Conservation (phyloP, 2,888 invertebrate species). For the Argyresthia albistria region DNA sequence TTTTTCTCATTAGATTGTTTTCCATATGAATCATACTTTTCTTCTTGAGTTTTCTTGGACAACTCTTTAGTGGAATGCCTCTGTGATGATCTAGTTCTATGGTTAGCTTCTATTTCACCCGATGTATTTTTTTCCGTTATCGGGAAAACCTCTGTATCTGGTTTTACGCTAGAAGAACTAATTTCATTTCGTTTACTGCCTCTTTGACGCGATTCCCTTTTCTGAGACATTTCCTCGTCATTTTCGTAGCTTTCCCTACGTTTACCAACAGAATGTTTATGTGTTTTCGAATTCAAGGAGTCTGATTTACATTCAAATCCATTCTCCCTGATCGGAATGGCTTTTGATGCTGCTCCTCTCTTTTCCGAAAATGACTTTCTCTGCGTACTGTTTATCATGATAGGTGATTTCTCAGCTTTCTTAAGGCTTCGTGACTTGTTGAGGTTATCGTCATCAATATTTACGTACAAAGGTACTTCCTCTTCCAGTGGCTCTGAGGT, state of each 20-base stretch:
- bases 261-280: not conserved
- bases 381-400: not conserved
- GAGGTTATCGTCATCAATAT: constrained; percentile 17
- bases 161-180: not conserved
- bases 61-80: not conserved
- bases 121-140: not conserved
- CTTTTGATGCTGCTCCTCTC: not conserved
- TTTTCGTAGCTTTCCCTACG: not conserved
- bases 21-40: not conserved
- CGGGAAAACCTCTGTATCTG: not conserved
- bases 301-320: not conserved
- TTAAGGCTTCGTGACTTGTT: not conserved
- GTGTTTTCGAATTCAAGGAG: not conserved
- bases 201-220: not conserved
- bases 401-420: not conserved
- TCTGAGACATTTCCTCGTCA: not conserved
- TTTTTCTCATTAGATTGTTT: not conserved
- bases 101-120: not conserved
- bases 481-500: not conserved
- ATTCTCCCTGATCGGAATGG: not conserved
- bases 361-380: not conserved
- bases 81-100: not conserved
- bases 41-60: not conserved
- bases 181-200: not conserved
- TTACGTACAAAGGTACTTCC: constrained; percentile 26